Evolutionary conservation across 2,113 vertebrate species (phyloP), one percentile per base, ranked within the genome.

Genomic region (Leiothrix lutea): DNA sequence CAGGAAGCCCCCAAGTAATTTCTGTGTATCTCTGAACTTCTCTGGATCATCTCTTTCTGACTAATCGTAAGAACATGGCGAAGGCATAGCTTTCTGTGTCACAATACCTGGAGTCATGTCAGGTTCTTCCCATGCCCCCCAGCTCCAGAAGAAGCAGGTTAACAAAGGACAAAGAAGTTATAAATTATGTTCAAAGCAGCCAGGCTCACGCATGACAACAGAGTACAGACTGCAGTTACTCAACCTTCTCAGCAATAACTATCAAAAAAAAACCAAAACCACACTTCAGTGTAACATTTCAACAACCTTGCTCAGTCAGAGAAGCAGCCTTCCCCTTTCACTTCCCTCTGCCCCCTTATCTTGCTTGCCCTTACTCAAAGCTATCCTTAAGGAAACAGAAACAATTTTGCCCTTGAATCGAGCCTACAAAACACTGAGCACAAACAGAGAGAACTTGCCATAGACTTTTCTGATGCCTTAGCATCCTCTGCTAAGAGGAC

Each of bases 1-100:
- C 85, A 93, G 92, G 85, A 94, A 86, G 56, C 79, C 85, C 86
- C 83, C 75, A 42, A 92, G 85, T 88, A 40, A 86, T 96, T 94
- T 78, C 71, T 92, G 56, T 5, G 58, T 54, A 64, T 77, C 80
- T 96, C 93, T 84, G 79, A 90, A 74, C 56, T 86, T 70, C 54
- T 81, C 54, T 61, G 33, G 35, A 91, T 81, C 79, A 31, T 65
- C 58, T 80, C 42, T 79, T 82, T 79, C 89, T 86, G 64, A 80
- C 72, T 92, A 58, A 70, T 80, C 13, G 1, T 5, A 74, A 66
- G 65, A 70, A 28, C 64, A 78, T 1, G 8, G 31, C 0, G 0
- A 80, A 88, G 40, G 61, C 86, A 92, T 44, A 56, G 47, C 40
- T 94, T 57, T 84, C 72, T 80, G 12, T 96, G 93, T 95, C 92